Percentiles rank a stretch among this genome's conserved stretches.
Evolutionary conservation across 2,113 vertebrate genomes (phyloP).

Genomic region (Chaetura pelagica): DNA sequence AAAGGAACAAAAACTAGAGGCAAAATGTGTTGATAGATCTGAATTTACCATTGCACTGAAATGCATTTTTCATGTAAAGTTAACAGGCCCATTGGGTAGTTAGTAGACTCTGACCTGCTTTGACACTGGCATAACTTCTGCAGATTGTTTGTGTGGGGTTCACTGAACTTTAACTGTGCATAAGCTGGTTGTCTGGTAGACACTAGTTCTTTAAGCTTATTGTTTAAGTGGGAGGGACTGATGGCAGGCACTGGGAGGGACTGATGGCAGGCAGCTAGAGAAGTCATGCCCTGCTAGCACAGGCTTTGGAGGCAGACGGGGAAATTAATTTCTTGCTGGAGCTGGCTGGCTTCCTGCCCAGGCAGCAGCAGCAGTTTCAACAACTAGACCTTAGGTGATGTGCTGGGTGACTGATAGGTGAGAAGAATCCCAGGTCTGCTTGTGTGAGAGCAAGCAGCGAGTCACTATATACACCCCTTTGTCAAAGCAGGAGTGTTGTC

Average conservation of each 20-base stretch:
- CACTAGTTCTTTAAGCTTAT: background rate
- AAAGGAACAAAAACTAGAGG: background rate
- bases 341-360: background rate
- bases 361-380: background rate
- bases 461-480: background rate
- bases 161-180: rapidly evolving
- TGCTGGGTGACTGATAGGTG: background rate
- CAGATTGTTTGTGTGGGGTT: background rate
- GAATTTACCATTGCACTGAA: background rate
- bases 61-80: background rate
- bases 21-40: background rate
- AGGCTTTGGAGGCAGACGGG: background rate
- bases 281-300: background rate
- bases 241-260: rapidly evolving
- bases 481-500: background rate
- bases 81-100: background rate
- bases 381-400: background rate
- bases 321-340: background rate
- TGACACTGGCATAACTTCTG: background rate
- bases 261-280: rapidly evolving
- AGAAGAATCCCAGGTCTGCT: background rate
- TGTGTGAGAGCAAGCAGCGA: background rate
- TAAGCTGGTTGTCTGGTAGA: background rate
- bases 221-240: background rate
- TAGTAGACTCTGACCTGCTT: background rate